Base-by-base conservation (phyloP, 2,888 invertebrate genomes). In the Netelia inedita region DNA sequence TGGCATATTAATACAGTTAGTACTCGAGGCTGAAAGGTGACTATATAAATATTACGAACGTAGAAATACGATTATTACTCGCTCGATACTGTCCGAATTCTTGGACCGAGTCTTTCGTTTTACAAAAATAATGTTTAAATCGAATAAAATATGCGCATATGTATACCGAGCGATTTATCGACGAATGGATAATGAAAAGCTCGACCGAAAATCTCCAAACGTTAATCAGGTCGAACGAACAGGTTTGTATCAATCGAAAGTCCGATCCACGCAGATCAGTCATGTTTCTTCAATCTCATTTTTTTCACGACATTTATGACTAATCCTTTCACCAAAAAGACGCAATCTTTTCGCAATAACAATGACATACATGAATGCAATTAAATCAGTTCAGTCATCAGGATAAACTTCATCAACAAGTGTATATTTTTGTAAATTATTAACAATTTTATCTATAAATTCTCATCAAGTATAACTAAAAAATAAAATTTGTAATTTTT, bases 301-400 rank as follows among this genome's bases (percentile, higher is more conserved):
- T 55, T 16, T 1, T 16, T n/a, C 1, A 16, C 0, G 16, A 16
- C 3, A 43, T 43, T 2, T 43, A 10, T 43, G 1, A 43, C 3
- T 43, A 43, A 43, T 11, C 43, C 35, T 63, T 65, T 43, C 21
- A 1, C 23, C 16, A 43, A 57, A 43, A 69, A 28, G 16, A 16
- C 19, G 55, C 65, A 65, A 68, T 72, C 79, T 8, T 61, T 19
- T 63, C 72, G 41, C 16, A 41, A 74, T 72, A 72, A 82, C 50
- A 82, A 65, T 21, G 3, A 28, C 73, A 73, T 69, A 78, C 53
- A 68, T 55, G 55, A 21, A 21, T 55, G 65, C 63, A 73, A 73
- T 59, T 73, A 83, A 79, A 83, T 66, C 50, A 69, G 28, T 14
- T 19, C 2, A 50, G 1, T 65, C 76, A 59, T 82, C 66, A 14